Evolutionary conservation across 2,113 vertebrate species (phyloP), one percentile per base, ranked within the genome.

Genomic region (Trogon melanurus): DNA sequence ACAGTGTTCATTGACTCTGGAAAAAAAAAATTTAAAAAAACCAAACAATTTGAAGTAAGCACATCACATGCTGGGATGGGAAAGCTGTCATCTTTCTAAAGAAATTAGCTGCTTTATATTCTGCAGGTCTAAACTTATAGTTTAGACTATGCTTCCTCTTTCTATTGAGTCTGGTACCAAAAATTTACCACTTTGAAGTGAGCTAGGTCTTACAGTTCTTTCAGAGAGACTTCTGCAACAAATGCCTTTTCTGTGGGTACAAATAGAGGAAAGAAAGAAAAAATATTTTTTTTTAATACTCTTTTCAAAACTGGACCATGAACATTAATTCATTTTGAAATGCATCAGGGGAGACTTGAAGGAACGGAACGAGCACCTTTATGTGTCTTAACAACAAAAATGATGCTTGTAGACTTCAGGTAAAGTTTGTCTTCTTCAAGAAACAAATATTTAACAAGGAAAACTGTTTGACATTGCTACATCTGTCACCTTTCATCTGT

Each of bases 221-320:
- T 66, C 44, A 84, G 48, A 70, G 25, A 82, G 25, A 69, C 3
- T 6, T 62, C 27, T 71, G 16, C 23, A 91, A 71, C 8, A 34
- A 65, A 23, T 19, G 3, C 4, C n/a, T 5, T 86, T 88, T 72
- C 7, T 41, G 41, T 73, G 13, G 2, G 2, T 44, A 19, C 82
- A 85, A 34, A 29, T 5, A 0, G 4, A 7, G 1, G 4, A 7
- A 70, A 73, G 60, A 11, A 1, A 4, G 30, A 48, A 29, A 36
- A 11, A 1, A 4, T 14, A 12, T 67, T 54, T 61, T 45, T 61
- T 45, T 13, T 51, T 22, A 93, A 25, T 15, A 10, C 6, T 30
- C 4, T 0, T 60, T 5, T 75, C 20, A 17, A 58, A 83, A 81
- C 36, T n/a, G 7, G 13, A 66, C 32, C 74, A 71, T 15, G 10